Base-by-base conservation (phyloP, 2,888 invertebrate species). In the Calliopum simillimum region DNA sequence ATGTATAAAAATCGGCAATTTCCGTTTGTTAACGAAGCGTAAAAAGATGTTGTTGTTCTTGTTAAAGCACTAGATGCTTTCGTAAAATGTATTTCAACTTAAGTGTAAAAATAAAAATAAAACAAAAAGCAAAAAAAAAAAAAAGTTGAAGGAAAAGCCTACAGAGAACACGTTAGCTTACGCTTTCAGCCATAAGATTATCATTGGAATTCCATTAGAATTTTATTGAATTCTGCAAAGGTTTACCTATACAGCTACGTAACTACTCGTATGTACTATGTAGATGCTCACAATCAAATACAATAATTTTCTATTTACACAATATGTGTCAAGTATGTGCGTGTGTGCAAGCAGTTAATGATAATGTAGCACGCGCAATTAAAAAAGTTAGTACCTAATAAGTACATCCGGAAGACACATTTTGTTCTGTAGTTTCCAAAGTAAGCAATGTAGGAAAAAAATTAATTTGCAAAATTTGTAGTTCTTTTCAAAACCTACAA, bases 131-230 rank as follows among this genome's bases (percentile, higher is more conserved):
- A 25, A 21, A 19, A 16, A 46, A 25, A 51, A 43, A 14, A 41
- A 47, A 43, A 46, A n/a, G n/a, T n/a, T n/a, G n/a, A n/a, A n/a
- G n/a, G n/a, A 44, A 11, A 23, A 14, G 33, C 8, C 8, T 33
- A 33, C 33, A 33, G 8, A 33, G 8, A 33, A 33, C 33, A 33
- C 33, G 33, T 33, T 33, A 8, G 33, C 33, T 58, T 19, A 51
- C 33, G 79, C 79, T 80, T 79, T 76, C 65, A 77, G 78, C 76
- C 78, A 80, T 76, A 77, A 78, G 80, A 80, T 80, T 80, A 80
- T 80, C 80, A 80, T 81, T 79, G 79, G 79, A 80, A 80, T 79
- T 75, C 79, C 81, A 80, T 80, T 80, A 80, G 79, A 80, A 79
- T 79, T 81, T 80, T 80, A 80, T 79, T 80, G 80, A 80, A 81